These are phyloP conservation scores for Limonius californicus DNA, from an alignment of 1,140 invertebrate species.

Conservation along the genomic window DNA sequence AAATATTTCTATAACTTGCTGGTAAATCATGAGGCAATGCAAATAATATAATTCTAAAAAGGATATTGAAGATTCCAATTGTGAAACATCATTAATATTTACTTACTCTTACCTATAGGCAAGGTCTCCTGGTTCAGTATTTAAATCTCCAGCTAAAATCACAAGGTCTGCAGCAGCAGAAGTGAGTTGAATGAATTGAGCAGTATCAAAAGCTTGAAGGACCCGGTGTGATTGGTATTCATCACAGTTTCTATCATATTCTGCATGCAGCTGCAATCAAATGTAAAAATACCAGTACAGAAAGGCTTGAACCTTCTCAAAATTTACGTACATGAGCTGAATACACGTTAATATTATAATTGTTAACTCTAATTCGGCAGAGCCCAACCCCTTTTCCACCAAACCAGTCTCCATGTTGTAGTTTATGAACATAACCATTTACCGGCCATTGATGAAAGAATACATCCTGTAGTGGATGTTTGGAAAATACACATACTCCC, in stretches of 20 bases:
- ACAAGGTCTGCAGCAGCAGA: conserved; percentile 71
- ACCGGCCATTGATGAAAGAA: conserved; percentile 89
- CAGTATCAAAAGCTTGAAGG: conserved; percentile 89
- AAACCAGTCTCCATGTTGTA: conserved; percentile 97
- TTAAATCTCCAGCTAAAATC: conserved; percentile 90
- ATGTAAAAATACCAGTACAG: background rate
- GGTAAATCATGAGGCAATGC: background rate
- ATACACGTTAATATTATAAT: conserved; percentile 78
- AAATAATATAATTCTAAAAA: no score
- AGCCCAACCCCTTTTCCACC: conserved; percentile 94
- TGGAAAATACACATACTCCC: conserved; percentile 87
- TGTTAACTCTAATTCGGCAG: conserved; percentile 64
- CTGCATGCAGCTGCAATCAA: conserved; percentile 83
- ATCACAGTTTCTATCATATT: conserved; percentile 81
- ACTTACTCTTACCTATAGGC: conserved; percentile 71
- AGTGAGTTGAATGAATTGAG: conserved; percentile 87
- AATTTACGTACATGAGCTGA: conserved; percentile 79
- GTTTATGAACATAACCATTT: conserved; percentile 96
- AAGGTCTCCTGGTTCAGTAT: conserved; percentile 82
- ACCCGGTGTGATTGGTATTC: conserved; percentile 88
- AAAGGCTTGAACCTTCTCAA: no score
- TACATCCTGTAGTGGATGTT: conserved; percentile 80
- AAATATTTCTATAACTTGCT: no score
- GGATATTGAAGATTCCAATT: no score
- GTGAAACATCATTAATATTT: no score